Base-by-base conservation (phyloP, 2,113 vertebrate species). In the Sakesphorus luctuosus region DNA sequence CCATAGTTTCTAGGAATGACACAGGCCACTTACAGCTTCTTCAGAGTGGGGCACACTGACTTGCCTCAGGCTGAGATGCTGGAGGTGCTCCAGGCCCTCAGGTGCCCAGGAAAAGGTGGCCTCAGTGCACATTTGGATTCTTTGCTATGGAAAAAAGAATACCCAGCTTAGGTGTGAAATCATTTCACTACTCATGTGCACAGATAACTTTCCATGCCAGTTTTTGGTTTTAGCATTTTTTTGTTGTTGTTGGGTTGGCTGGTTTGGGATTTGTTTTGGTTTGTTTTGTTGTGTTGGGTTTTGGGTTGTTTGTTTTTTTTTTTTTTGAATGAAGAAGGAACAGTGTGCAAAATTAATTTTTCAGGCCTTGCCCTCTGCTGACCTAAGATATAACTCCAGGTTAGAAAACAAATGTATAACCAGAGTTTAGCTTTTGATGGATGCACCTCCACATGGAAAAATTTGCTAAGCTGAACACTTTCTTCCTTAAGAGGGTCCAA, bases 361-460 rank as follows among this genome's bases (percentile, higher is more conserved):
- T 56, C 71, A 76, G 62, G 9, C 59, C 33, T 95, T 80, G 14
- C 13, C 36, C 26, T 76, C 82, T 62, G 31, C n/a, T 85, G 74
- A 89, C 67, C 74, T 77, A 53, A 85, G 14, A 58, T 47, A 18
- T 4, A 71, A 58, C 16, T 73, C 25, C 36, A 36, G 13, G 29
- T 33, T 23, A 83, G 58, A 83, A 59, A 91, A 79, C 18, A 82
- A 66, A 75, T 15, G 7, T 25, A 63, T 52, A 43, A 53, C 7
- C 18, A 67, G 66, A 46, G 35, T 65, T 71, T 87, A 76, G 52
- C 38, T 87, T 91, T 92, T 87, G 87, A 80, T n/a, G 19, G 28
- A 5, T 38, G 35, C 18, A 40, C 24, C 17, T 90, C 49, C n/a
- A 69, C 43, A 43, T n/a, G 29, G 81, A 79, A 87, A 80, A 86